These are phyloP conservation scores for Minunthozetes semirufus DNA, from an alignment of 2,888 invertebrate genomes.

Conservation along the genomic window DNA sequence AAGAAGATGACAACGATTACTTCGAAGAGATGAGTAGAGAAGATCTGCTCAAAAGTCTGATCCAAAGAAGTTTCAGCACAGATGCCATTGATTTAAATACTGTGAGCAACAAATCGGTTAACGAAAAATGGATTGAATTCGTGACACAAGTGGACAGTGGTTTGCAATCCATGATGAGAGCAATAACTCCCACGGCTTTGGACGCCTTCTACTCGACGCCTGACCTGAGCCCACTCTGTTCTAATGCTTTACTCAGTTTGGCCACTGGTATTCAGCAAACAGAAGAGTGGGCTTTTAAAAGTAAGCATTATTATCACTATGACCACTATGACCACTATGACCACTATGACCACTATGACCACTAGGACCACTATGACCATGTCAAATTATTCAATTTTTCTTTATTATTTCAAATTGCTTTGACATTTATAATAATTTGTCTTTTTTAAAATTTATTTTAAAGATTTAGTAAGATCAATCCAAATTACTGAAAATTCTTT, in stretches of 20 bases:
- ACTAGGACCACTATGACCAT: too few species aligned
- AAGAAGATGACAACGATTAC: background rate
- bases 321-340: too few species aligned
- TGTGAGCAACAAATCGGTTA: background rate
- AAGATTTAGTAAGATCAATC: too few species aligned
- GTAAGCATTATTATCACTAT: background rate
- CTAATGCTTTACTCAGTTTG: slow-evolving; percentile 7
- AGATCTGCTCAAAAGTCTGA: slow-evolving; percentile 20
- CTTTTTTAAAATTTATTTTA: too few species aligned
- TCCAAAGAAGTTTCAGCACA: background rate
- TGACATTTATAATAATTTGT: too few species aligned
- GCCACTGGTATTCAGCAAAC: slow-evolving; percentile 4
- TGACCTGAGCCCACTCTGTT: slow-evolving; percentile 11
- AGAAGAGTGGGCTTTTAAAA: slow-evolving; percentile 6
- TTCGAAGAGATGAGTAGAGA: slow-evolving; percentile 1
- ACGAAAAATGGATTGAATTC: slow-evolving; percentile 10
- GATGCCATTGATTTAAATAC: background rate
- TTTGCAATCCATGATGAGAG: background rate
- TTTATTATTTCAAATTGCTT: background rate
- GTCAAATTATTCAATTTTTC: too few species aligned
- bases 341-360: too few species aligned
- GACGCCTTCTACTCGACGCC: slow-evolving; percentile 25
- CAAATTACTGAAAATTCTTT: too few species aligned
- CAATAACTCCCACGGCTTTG: slow-evolving; percentile 28
- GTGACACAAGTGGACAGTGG: background rate